Evolutionary conservation across 1,140 invertebrate species (phyloP).

Genomic region (Drosophila tropicalis): DNA sequence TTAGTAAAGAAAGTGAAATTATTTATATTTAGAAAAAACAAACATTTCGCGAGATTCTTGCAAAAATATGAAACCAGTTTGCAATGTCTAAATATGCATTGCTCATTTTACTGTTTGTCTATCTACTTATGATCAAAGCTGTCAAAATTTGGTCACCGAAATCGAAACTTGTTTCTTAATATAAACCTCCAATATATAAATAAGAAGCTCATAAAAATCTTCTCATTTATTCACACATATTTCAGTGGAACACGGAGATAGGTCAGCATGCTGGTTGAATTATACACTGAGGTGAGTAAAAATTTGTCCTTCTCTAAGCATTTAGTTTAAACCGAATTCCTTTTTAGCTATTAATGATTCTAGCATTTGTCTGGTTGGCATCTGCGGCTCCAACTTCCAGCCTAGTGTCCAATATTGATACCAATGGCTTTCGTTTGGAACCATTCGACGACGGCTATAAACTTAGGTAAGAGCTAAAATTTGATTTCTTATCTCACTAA

Average conservation of each 20-base stretch:
- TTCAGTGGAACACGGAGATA: constrained; percentile 21
- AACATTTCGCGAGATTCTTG: too few relatives aligned
- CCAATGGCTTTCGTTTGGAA: constrained; percentile 4
- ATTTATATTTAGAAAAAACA: too few relatives aligned
- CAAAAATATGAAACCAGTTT: too few relatives aligned
- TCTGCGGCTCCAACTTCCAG: not conserved
- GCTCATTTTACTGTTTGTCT: too few relatives aligned
- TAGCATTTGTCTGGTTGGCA: constrained; percentile 15
- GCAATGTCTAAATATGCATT: too few relatives aligned
- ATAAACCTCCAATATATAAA: too few relatives aligned
- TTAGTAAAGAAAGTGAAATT: too few relatives aligned
- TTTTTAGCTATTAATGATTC: constrained; percentile 21
- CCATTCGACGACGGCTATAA: constrained; percentile 27
- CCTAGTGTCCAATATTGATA: constrained; percentile 26
- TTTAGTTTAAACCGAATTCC: too few relatives aligned
- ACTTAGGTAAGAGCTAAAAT: not conserved
- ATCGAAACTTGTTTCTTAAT: not conserved
- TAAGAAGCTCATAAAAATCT: too few relatives aligned
- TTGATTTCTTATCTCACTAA: not conserved
- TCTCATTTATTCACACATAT: constrained; percentile 12
- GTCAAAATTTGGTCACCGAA: too few relatives aligned
- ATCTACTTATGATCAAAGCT: too few relatives aligned
- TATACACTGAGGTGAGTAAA: constrained; percentile 33
- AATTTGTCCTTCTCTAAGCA: not conserved
- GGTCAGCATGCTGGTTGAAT: constrained; percentile 31